Percentiles rank a stretch among this genome's conserved stretches.
phyloP scores from a whole-genome alignment of 2,113 vertebrate species.

The Dryoscopus gambensis region DNA sequence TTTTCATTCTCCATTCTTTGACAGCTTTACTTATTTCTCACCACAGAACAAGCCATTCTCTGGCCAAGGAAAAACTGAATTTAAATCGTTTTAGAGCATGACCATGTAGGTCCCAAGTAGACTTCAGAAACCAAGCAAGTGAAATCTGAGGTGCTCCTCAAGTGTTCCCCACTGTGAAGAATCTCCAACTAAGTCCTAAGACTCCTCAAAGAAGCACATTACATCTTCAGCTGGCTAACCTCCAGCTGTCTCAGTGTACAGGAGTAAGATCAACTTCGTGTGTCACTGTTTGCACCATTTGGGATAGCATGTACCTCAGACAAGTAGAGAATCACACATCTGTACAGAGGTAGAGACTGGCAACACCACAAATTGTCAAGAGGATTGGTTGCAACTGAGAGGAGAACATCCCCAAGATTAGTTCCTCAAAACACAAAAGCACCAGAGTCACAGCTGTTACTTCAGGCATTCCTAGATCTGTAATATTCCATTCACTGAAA shows the following conservation, averaged over 20 bases:
- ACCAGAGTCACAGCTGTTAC: neutral
- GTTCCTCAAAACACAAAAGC: slow-evolving; percentile 33
- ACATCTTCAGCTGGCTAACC: neutral
- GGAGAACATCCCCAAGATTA: neutral
- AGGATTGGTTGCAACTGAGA: neutral
- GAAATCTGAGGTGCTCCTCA: neutral
- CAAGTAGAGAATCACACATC: neutral
- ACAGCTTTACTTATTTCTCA: neutral
- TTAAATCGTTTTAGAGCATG: neutral
- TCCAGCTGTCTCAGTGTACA: neutral
- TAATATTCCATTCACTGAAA: slow-evolving; percentile 3
- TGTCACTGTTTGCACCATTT: neutral
- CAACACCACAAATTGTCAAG: neutral
- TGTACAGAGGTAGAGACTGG: neutral
- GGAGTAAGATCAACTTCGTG: neutral
- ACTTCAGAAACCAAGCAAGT: neutral
- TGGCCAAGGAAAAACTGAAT: neutral
- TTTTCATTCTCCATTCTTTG: neutral
- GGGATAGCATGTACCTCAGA: neutral
- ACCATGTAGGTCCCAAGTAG: neutral
- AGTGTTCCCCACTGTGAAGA: neutral
- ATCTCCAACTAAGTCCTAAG: neutral
- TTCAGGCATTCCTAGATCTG: neutral
- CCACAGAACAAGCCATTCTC: neutral
- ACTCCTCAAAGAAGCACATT: neutral